Evolutionary conservation across 2,113 vertebrate genomes (phyloP), one percentile per base, ranked within the genome.

Genomic region (Phasianus colchicus): DNA sequence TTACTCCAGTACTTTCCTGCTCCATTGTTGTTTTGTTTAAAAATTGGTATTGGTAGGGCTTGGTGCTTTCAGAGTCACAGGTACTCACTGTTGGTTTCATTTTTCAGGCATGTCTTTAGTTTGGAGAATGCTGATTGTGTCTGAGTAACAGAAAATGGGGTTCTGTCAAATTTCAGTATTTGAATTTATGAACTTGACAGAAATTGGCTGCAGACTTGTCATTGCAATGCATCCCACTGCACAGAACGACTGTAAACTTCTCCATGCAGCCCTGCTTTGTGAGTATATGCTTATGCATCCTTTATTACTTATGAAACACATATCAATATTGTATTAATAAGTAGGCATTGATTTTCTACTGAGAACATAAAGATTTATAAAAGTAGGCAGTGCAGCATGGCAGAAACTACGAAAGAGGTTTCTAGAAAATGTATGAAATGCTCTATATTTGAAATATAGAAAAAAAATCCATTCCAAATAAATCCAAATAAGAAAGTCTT

Each of bases 291-390:
- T 58, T n/a, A 42, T 88, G 40, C 43, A 75, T 82, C 69, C 45
- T 89, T 85, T 84, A 90, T 77, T 93, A 80, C 48, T 88, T 81
- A 77, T 1, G 7, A 91, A 96, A 93, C 36, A 40, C 18, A 5
- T 72, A 85, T 93, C 93, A 87, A 91, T 95, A 94, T 65, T 58
- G 40, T 80, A 80, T 94, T 96, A 97, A 95, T 95, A 95, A 95
- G 55, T 57, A 85, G 81, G 70, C 83, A 97, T 92, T 69, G 90
- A 96, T 96, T 96, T 96, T 96, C 61, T 95, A 87, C 77, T 63
- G 58, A 82, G 73, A 91, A 88, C 47, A 75, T 63, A 93, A 95
- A 90, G 77, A 96, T 93, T 95, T 92, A 96, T 83, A 74, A 87
- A 83, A 80, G 76, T n/a, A 79, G 50, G 58, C 77, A 92, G 48